Conservation (phyloP, 2,888 invertebrate genomes). For the Schrankia costaestrigalis region DNA sequence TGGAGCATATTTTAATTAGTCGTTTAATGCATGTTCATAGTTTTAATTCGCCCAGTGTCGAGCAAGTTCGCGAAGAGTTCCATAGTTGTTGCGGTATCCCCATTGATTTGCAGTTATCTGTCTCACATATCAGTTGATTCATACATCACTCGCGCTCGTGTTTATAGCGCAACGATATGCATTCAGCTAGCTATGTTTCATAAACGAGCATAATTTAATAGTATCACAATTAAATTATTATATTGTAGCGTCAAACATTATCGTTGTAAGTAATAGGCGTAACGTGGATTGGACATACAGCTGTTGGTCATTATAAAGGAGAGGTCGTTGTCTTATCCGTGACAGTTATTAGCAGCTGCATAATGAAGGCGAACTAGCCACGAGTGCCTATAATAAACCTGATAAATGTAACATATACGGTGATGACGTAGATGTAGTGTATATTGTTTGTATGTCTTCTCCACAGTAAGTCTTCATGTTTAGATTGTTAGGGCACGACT, state of each 20-base stretch:
- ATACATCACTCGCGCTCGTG: constrained; percentile 21
- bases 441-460: constrained; percentile 40
- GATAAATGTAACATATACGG: constrained; percentile 16
- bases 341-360: background rate
- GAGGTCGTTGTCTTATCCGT: background rate
- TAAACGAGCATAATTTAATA: constrained; percentile 32
- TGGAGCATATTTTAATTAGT: constrained; percentile 74
- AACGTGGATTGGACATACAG: constrained; percentile 46
- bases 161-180: constrained; percentile 11
- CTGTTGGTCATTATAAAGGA: constrained; percentile 9
- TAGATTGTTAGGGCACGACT: constrained; percentile 30
- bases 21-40: constrained; percentile 75
- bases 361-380: constrained; percentile 31
- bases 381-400: constrained; percentile 42
- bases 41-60: constrained; percentile 60
- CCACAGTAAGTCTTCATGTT: constrained; percentile 31
- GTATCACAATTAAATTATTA: constrained; percentile 31
- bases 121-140: constrained; percentile 53
- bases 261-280: constrained; percentile 22
- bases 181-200: constrained; percentile 13
- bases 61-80: constrained; percentile 47
- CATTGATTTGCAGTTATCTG: constrained; percentile 48
- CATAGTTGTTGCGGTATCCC: constrained; percentile 45
- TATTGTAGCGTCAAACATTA: constrained; percentile 24
- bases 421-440: constrained; percentile 20